A percentile compares a stretch with the other conserved stretches of the same genome.
These are phyloP conservation scores for Acleris laterana DNA, from an alignment of 2,888 invertebrate species.

Conservation along the genomic window DNA sequence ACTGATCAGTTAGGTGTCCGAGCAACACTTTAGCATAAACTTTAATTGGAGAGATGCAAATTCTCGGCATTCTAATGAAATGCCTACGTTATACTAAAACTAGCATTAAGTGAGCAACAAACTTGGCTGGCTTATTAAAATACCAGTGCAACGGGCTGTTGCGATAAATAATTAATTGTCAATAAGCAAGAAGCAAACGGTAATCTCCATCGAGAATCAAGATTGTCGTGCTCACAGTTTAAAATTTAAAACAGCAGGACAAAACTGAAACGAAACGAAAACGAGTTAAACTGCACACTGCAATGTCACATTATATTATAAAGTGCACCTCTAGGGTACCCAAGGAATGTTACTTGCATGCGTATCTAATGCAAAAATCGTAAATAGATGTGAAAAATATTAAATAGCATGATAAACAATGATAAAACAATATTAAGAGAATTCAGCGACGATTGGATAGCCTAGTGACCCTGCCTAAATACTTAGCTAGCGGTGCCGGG, in stretches of 20 bases:
- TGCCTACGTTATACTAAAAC: slow-evolving; percentile 1
- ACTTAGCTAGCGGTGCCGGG: no score
- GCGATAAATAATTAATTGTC: slow-evolving; percentile 47
- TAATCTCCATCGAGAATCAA: slow-evolving; percentile 42
- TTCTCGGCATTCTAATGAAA: slow-evolving; percentile 10
- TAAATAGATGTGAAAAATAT: no score
- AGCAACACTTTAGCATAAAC: not conserved
- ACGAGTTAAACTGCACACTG: no score
- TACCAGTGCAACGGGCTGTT: slow-evolving; percentile 37
- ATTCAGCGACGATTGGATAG: no score
- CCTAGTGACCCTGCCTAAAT: no score
- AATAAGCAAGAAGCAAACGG: slow-evolving; percentile 42
- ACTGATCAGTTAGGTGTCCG: not conserved
- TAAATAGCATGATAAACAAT: no score
- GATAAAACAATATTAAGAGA: no score
- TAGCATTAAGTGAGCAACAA: slow-evolving; percentile 12
- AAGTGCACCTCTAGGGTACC: no score
- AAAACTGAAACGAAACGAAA: not conserved
- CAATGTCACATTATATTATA: no score
- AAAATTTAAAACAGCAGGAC: slow-evolving; percentile 25
- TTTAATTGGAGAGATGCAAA: slow-evolving; percentile 1
- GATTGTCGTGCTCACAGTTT: slow-evolving; percentile 22
- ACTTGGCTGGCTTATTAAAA: slow-evolving; percentile 42
- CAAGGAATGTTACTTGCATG: no score
- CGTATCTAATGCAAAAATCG: no score